Evolutionary conservation across 2,888 invertebrate species (phyloP).

Genomic region (Folsomia manolachei): DNA sequence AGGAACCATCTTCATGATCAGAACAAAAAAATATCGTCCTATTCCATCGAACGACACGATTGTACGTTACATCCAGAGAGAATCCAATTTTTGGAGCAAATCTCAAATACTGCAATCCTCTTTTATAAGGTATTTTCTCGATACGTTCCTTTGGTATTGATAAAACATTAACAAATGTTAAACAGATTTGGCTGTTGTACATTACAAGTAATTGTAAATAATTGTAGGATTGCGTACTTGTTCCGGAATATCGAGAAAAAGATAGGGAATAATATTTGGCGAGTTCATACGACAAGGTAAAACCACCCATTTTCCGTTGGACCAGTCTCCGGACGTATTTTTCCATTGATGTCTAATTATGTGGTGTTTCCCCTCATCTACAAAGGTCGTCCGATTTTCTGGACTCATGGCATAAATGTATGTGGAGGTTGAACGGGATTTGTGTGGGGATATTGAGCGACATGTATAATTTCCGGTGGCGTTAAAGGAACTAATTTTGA

Average conservation of each 20-base stretch:
- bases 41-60: background rate
- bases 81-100: constrained; percentile 2
- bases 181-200: background rate
- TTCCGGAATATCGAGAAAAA: constrained; percentile 7
- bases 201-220: too few relatives aligned
- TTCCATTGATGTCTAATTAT: background rate
- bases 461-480: constrained; percentile 9
- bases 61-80: constrained; percentile 1
- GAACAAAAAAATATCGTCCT: constrained; percentile 9
- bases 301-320: background rate
- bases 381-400: constrained; percentile 4
- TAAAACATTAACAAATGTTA: background rate
- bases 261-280: background rate
- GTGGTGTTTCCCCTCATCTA: constrained; percentile 8
- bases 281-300: constrained; percentile 5
- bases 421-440: background rate
- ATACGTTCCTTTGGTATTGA: background rate
- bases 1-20: constrained; percentile 10
- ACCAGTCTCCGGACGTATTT: background rate
- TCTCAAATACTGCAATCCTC: background rate
- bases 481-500: background rate
- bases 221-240: background rate
- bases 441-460: background rate
- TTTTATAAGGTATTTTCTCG: background rate
- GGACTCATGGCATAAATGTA: constrained; percentile 9